Base-by-base conservation (phyloP, 1,140 invertebrate genomes). In the Drosophila kurseongensis region DNA sequence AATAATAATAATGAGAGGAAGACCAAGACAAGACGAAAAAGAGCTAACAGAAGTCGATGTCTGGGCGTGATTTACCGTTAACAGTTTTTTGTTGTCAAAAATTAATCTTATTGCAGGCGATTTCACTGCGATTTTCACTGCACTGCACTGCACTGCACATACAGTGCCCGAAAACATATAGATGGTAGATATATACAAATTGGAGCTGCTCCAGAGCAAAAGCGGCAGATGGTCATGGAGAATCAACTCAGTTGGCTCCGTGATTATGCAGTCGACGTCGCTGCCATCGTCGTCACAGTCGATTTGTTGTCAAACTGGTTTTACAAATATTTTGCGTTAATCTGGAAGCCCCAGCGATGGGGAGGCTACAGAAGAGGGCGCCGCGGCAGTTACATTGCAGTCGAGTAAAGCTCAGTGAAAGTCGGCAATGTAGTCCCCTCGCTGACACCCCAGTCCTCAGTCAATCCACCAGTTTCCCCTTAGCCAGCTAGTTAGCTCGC, bases 241-340 rank as follows among this genome's bases (percentile, higher is more conserved):
- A 55, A 40, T 66, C 63, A 32, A 18, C 42, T 61, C 45, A n/a
- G 50, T 56, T 48, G 56, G 69, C 75, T 88, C 66, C 79, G 66
- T 78, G 84, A 89, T 80, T 88, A 83, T 88, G 83, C 83, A 86
- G 82, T 71, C 66, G 63, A 62, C 77, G 62, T 75, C 72, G 32
- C 44, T 58, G 78, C 58, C 47, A 65, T 51, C 65, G 65, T 80
- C 80, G 81, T 74, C 82, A 83, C 65, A 83, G 84, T 79, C 84
- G 84, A 89, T 89, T 89, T 89, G 84, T 89, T 89, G 84, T 89
- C 84, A 89, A 89, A 89, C 84, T 89, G 84, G 84, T 89, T 89
- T 89, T 84, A 90, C 77, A 89, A 89, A 89, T 89, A 89, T 89
- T 89, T 89, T 89, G 76, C 75, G 80, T 88, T 89, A 82, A 82